Percentiles rank a stretch among this genome's conserved stretches.
These are phyloP conservation scores for Peucedramus taeniatus DNA, from an alignment of 2,113 vertebrate genomes.

Conservation along the genomic window DNA sequence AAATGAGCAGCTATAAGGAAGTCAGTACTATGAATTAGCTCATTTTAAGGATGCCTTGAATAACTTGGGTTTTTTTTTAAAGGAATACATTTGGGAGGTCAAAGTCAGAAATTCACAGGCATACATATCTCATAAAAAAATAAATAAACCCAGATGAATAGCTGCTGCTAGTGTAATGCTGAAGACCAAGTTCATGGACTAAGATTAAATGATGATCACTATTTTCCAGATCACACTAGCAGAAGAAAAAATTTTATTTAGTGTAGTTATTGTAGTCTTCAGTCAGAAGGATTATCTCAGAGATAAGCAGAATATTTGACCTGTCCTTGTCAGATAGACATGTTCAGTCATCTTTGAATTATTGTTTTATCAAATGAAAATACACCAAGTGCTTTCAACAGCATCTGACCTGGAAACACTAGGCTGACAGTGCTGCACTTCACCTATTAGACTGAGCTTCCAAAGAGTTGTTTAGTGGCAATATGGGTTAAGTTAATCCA, in stretches of 20 bases:
- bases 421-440: not conserved
- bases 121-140: not conserved
- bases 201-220: not conserved
- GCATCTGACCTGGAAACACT: conserved; percentile 4
- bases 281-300: not conserved
- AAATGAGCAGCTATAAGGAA: not conserved
- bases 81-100: not conserved
- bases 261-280: not conserved
- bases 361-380: conserved; percentile 26
- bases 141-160: not conserved
- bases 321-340: not conserved
- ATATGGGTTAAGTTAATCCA: not conserved
- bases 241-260: not conserved
- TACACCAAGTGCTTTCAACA: not conserved
- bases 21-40: not conserved
- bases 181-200: not conserved
- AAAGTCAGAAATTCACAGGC: not conserved
- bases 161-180: not conserved
- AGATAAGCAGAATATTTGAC: not conserved
- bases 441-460: not conserved
- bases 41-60: not conserved
- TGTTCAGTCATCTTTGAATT: conserved; percentile 38
- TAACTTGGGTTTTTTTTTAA: not conserved
- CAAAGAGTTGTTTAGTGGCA: not conserved
- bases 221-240: not conserved